Evolutionary conservation across 2,113 vertebrate genomes (phyloP), one percentile per base, ranked within the genome.

Genomic region (Gambusia holbrooki): DNA sequence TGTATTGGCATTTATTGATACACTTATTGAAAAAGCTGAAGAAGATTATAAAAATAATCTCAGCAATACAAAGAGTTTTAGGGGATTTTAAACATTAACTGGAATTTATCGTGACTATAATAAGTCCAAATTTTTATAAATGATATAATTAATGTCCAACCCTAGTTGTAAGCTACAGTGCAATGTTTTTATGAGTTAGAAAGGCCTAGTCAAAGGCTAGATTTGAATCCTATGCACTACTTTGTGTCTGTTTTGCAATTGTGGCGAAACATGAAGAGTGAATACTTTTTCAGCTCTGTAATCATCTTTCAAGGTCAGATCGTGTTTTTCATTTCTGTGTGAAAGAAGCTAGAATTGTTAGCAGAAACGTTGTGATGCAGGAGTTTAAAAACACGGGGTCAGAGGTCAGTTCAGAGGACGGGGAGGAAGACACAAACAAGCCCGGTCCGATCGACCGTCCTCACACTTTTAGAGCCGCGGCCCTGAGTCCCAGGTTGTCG

Each of bases 391-490:
- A 87, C 71, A 37, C 62, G 28, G 14, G 58, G 68, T 27, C 30
- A 58, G 27, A 48, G 68, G 30, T 58, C 13, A 54, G 74, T 62
- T 29, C 27, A 74, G 81, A 83, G 81, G 84, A 74, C 72, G 32
- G 65, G 2, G 60, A 30, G 40, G 72, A 66, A 82, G 73, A 88
- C 15, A 76, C 69, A 65, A 77, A 70, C 76, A 30, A 73, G 54
- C 63, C 78, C 65, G 84, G 82, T 75, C 81, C 73, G 37, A 37
- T 77, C 48, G 81, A 84, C 87, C 82, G 83, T 69, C 79, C 82
- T n/a, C 71, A 45, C 84, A 89, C 84, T 86, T 89, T 88, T 73
- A 87, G 87, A 84, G 79, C 86, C 70, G 74, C 84, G 29, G 84
- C 63, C 83, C 62, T 85, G 81, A 89, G 87, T 82, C 79, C 60